Conservation (phyloP, 2,888 invertebrate genomes). For the Rapana venosa region DNA sequence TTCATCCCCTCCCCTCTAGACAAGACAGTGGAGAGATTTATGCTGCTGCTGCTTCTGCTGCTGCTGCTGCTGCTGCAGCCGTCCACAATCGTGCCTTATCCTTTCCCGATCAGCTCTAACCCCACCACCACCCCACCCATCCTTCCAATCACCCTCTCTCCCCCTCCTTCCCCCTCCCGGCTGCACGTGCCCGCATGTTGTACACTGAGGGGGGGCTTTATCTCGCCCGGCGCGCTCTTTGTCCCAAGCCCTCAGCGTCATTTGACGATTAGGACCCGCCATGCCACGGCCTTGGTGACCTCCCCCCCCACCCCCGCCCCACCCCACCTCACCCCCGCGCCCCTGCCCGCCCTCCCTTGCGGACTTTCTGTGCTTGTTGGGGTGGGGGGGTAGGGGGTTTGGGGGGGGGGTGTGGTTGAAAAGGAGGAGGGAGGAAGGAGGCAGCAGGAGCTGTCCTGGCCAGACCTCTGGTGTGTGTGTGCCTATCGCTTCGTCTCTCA, state of each 20-base stretch:
- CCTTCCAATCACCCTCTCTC: not conserved
- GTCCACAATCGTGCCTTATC: constrained; percentile 34
- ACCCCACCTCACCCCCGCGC: too few relatives aligned
- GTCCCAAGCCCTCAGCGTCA: constrained; percentile 12
- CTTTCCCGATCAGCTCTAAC: constrained; percentile 18
- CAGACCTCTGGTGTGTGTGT: constrained; percentile 3
- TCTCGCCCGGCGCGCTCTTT: constrained; percentile 25
- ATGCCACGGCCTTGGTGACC: constrained; percentile 19
- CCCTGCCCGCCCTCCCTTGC: too few relatives aligned
- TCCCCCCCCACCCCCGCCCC: not conserved
- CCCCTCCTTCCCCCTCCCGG: not conserved
- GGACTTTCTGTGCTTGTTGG: too few relatives aligned
- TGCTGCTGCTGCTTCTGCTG: not conserved
- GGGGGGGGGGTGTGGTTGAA: too few relatives aligned
- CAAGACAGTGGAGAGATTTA: constrained; percentile 31
- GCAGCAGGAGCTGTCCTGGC: too few relatives aligned
- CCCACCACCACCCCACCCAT: not conserved
- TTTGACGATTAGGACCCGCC: constrained; percentile 39
- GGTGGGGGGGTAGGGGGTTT: too few relatives aligned
- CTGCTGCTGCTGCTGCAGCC: constrained; percentile 6
- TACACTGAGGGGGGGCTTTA: constrained; percentile 18
- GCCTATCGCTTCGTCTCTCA: not conserved
- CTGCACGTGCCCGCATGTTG: constrained; percentile 37
- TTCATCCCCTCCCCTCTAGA: constrained; percentile 18
- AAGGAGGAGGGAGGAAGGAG: not conserved